phyloP scores from a whole-genome alignment of 2,797 vertebrate species.

The Myotis vivesi region DNA sequence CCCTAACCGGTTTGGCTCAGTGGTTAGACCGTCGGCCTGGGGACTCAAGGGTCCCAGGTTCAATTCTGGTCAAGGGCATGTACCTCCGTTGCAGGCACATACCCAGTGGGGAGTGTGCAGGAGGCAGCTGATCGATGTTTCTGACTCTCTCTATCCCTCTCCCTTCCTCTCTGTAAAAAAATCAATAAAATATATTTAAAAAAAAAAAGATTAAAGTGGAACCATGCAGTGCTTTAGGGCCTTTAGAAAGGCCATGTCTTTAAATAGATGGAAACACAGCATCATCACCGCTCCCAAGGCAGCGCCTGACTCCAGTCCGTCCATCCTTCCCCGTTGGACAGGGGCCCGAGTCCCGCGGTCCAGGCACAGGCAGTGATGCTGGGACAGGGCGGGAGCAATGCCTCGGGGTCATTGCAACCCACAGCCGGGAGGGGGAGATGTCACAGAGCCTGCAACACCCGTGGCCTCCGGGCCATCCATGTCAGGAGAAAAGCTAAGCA shows the following conservation, averaged over 20 bases:
- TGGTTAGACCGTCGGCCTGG: too few relatives aligned
- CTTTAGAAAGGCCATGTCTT: rapidly evolving
- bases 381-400: neutral
- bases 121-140: too few relatives aligned
- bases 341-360: rapidly evolving
- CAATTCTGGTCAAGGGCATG: too few relatives aligned
- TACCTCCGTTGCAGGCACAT: too few relatives aligned
- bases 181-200: too few relatives aligned
- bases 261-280: neutral
- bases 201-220: neutral
- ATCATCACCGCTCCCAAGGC: rapidly evolving
- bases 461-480: rapidly evolving
- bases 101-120: too few relatives aligned
- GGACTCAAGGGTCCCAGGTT: too few relatives aligned
- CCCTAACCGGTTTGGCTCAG: too few relatives aligned
- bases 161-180: too few relatives aligned
- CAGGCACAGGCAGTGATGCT: neutral
- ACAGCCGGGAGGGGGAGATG: rapidly evolving
- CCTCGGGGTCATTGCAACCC: neutral
- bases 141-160: too few relatives aligned
- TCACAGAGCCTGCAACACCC: rapidly evolving
- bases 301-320: rapidly evolving
- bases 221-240: neutral
- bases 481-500: neutral
- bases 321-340: too few relatives aligned